phyloP scores from a whole-genome alignment of 2,797 vertebrate species.

The Scyliorhinus canicula region DNA sequence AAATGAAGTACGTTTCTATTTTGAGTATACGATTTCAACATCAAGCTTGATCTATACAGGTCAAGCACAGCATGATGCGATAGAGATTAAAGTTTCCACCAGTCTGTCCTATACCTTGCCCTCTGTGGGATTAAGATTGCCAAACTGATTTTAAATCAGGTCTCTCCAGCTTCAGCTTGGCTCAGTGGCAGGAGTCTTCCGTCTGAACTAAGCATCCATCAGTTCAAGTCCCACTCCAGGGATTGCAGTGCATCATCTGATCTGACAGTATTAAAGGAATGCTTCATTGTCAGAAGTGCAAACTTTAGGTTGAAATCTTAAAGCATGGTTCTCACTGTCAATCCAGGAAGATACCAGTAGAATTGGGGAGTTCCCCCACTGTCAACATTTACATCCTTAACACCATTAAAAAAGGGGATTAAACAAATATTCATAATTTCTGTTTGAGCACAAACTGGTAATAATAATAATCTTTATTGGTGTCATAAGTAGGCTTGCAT shows the following conservation, averaged over 20 bases:
- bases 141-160: background rate
- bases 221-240: background rate
- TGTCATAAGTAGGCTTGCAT: too few relatives aligned
- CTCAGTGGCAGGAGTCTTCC: background rate
- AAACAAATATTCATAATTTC: background rate
- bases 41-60: background rate
- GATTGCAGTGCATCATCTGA: background rate
- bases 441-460: background rate
- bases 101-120: background rate
- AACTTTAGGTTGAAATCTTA: background rate
- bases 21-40: background rate
- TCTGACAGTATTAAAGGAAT: background rate
- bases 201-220: background rate
- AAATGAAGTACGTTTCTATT: background rate
- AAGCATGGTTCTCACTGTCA: background rate
- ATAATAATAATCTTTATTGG: too few relatives aligned
- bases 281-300: background rate
- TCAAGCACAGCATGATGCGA: background rate
- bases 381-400: background rate
- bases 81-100: background rate
- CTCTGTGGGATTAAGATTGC: background rate
- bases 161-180: background rate
- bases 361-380: background rate
- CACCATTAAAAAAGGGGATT: background rate
- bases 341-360: background rate